Evolutionary conservation across 53 echinoderm and acorn worm species (phyloP).

Genomic region (Astropecten irregularis): DNA sequence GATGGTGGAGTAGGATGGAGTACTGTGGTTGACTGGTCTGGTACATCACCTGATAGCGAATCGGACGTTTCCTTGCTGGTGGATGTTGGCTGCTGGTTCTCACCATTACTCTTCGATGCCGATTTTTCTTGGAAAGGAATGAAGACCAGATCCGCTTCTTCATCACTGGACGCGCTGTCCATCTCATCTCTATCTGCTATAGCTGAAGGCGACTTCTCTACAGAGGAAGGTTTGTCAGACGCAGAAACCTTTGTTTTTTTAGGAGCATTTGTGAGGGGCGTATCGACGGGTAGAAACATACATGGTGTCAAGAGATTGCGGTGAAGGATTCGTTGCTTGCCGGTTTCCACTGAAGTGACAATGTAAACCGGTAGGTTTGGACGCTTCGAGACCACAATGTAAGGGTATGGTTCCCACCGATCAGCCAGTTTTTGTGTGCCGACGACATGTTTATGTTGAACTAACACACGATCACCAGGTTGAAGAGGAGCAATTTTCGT

Average conservation of each 20-base stretch:
- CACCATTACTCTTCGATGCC: too few species aligned
- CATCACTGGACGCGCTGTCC: too few species aligned
- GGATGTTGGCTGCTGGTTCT: too few species aligned
- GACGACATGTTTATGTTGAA: background rate
- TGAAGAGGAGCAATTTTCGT: background rate
- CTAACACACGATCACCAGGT: conserved; percentile 9
- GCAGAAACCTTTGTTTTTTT: background rate
- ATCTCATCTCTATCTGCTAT: too few species aligned
- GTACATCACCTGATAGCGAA: too few species aligned
- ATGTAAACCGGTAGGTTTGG: conserved; percentile 23
- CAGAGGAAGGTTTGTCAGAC: too few species aligned
- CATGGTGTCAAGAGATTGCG: conserved; percentile 47
- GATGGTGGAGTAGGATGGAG: too few species aligned
- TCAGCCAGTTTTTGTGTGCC: conserved; percentile 35
- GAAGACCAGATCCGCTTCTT: too few species aligned
- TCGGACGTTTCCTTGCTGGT: too few species aligned
- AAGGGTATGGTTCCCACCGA: conserved; percentile 16
- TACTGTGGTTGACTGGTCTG: too few species aligned
- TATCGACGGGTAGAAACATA: conserved; percentile 14
- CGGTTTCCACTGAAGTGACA: background rate
- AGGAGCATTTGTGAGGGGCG: background rate
- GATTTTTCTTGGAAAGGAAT: too few species aligned
- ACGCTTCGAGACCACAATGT: conserved; percentile 8
- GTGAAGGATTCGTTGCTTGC: conserved; percentile 21
- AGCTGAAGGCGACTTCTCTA: too few species aligned